These are phyloP conservation scores for Coptodon rendalli DNA, from an alignment of 2,113 vertebrate genomes.

Conservation along the genomic window DNA sequence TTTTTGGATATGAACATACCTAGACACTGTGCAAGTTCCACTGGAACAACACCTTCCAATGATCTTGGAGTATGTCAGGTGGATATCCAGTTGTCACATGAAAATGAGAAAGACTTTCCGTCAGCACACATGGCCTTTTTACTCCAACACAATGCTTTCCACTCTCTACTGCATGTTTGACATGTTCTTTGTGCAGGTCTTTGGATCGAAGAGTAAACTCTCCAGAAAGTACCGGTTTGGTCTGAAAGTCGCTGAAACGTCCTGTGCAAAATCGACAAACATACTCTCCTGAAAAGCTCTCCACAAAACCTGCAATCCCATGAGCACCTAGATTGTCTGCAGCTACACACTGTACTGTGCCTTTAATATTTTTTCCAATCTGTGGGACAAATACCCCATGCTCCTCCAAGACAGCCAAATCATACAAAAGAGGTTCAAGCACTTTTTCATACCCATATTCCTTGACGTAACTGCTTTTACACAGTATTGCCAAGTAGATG, in stretches of 20 bases:
- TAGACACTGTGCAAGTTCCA: background rate
- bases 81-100: background rate
- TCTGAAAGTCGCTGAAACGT: background rate
- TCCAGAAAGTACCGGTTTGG: background rate
- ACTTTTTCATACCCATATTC: background rate
- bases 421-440: background rate
- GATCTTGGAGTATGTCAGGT: background rate
- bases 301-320: background rate
- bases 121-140: background rate
- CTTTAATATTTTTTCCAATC: background rate
- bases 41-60: background rate
- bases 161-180: background rate
- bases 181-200: background rate
- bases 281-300: background rate
- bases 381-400: background rate
- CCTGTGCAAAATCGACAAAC: background rate
- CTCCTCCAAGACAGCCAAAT: background rate
- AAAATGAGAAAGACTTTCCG: background rate
- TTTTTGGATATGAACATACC: background rate
- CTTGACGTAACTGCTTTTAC: background rate
- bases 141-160: background rate
- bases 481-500: background rate
- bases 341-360: background rate
- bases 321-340: background rate
- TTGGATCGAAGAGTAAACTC: conserved; percentile 8